These are phyloP conservation scores for Aurelia sp. DNA, from an alignment of 30 jellyfish, hydroid and myxozoan species.

Conservation along the genomic window DNA sequence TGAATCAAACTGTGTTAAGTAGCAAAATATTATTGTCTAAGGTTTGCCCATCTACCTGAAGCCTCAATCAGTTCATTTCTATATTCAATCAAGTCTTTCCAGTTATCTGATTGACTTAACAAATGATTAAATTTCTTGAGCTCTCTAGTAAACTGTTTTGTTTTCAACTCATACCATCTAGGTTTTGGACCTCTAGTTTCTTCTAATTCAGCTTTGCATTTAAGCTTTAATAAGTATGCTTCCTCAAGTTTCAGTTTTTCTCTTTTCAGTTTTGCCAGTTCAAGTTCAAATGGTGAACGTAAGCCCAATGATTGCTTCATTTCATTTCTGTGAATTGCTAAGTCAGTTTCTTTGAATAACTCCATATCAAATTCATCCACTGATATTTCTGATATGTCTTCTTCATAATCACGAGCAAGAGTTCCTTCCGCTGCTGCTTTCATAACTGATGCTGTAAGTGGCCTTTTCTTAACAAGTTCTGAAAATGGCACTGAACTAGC, in stretches of 20 bases:
- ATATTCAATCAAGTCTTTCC: constrained; percentile 62
- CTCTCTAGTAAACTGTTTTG: constrained; percentile 80
- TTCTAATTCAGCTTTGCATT: constrained; percentile 85
- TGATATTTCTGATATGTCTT: constrained; percentile 21
- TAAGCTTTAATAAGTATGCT: constrained; percentile 67
- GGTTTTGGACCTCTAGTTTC: constrained; percentile 93
- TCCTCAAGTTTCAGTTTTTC: constrained; percentile 87
- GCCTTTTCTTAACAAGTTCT: constrained; percentile 31
- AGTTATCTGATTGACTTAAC: constrained; percentile 31
- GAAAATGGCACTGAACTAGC: constrained; percentile 32
- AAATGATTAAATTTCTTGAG: constrained; percentile 46
- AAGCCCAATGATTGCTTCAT: constrained; percentile 23
- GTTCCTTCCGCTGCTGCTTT: constrained; percentile 56
- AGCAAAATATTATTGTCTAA: constrained; percentile 7
- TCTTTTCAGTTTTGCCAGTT: constrained; percentile 56
- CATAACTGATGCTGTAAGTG: constrained; percentile 56
- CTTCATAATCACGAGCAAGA: constrained; percentile 27
- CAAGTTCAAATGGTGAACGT: constrained; percentile 68
- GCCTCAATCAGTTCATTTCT: constrained; percentile 51
- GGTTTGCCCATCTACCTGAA: constrained; percentile 64
- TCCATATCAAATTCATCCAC: constrained; percentile 58
- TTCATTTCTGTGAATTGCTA: constrained; percentile 18
- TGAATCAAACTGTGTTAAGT: too few relatives aligned
- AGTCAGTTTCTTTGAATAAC: constrained; percentile 49
- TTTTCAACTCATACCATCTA: constrained; percentile 89